These are phyloP conservation scores for Tapirus terrestris DNA, from an alignment of 2,113 vertebrate genomes.

Conservation along the genomic window DNA sequence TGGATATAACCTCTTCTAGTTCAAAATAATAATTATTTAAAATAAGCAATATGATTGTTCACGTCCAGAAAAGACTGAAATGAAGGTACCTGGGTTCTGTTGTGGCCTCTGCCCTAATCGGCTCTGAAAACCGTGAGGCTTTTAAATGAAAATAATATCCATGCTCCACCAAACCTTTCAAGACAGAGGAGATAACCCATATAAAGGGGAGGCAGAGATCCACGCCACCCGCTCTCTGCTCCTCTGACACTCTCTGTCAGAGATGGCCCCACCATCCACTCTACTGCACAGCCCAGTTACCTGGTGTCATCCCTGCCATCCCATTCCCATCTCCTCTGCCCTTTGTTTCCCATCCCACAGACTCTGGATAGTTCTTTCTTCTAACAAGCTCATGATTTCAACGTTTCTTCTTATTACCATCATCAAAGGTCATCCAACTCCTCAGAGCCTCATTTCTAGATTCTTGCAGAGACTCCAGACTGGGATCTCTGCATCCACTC, in stretches of 20 bases:
- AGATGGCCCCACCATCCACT: not conserved
- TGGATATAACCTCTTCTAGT: not conserved
- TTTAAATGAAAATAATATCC: not conserved
- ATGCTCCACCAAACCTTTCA: not conserved
- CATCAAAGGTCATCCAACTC: not conserved
- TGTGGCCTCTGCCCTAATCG: not conserved
- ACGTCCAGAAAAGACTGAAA: not conserved
- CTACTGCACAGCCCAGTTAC: not conserved
- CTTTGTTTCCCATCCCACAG: not conserved
- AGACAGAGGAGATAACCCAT: not conserved
- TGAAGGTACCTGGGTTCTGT: not conserved
- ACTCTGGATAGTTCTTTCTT: not conserved
- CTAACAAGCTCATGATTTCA: not conserved
- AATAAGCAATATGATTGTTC: not conserved
- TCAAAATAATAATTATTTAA: slow-evolving; percentile 16
- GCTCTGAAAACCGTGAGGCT: not conserved
- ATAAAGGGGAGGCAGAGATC: not conserved
- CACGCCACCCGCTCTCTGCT: rapidly evolving
- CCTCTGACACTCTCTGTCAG: not conserved
- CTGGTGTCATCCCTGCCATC: rapidly evolving
- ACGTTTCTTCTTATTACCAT: not conserved
- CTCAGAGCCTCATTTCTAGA: not conserved
- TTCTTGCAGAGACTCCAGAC: not conserved
- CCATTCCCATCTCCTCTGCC: not conserved
- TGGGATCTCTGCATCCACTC: not conserved